Percentiles rank a stretch among this genome's conserved stretches.
phyloP scores from a whole-genome alignment of 2,888 invertebrate species.

The Autographa pulchrina region DNA sequence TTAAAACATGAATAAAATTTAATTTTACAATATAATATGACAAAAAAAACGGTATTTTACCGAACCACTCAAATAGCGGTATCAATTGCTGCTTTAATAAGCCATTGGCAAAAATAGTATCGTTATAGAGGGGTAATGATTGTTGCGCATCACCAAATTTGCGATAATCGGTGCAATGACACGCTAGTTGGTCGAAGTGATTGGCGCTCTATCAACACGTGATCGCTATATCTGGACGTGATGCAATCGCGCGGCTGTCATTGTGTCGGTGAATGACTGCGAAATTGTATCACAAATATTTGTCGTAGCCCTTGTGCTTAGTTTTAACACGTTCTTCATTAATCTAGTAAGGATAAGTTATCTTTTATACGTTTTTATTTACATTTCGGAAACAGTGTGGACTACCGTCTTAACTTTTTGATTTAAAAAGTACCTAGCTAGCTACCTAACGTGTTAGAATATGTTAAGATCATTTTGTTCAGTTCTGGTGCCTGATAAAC shows the following conservation, averaged over 20 bases:
- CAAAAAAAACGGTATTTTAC: not conserved
- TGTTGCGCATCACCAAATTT: conserved; percentile 22
- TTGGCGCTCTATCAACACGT: conserved; percentile 59
- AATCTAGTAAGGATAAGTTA: not conserved
- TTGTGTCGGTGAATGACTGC: conserved; percentile 72
- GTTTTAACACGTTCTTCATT: conserved; percentile 16
- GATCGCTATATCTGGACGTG: conserved; percentile 74
- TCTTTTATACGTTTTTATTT: not conserved
- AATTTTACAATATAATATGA: not conserved
- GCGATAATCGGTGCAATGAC: conserved; percentile 30
- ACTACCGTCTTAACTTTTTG: no score
- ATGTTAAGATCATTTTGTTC: no score
- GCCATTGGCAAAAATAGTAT: not conserved
- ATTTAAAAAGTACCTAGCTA: no score
- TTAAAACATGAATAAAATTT: no score
- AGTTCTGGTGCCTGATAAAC: no score
- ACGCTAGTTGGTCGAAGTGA: conserved; percentile 52
- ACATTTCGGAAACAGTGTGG: not conserved
- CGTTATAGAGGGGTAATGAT: conserved; percentile 36
- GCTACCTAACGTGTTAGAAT: no score
- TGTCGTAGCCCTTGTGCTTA: conserved; percentile 28
- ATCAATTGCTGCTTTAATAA: conserved; percentile 32
- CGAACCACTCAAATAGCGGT: not conserved
- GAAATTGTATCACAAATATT: conserved; percentile 67
- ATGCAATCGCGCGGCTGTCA: conserved; percentile 69